These are phyloP conservation scores for Bubo scandiacus DNA, from an alignment of 2,113 vertebrate species.

Conservation along the genomic window DNA sequence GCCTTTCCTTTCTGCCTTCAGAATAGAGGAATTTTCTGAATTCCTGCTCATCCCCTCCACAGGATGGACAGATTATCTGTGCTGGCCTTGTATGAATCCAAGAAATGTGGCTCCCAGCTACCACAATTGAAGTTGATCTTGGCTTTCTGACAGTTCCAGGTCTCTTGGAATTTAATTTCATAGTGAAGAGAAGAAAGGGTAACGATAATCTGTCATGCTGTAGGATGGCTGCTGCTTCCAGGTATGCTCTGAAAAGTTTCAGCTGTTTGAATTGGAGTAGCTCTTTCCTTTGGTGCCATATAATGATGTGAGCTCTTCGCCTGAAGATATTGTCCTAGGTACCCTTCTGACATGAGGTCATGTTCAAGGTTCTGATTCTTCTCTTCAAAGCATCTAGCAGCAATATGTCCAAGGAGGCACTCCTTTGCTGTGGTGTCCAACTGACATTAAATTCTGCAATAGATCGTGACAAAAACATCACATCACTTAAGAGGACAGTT, in stretches of 20 bases:
- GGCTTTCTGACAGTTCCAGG: background rate
- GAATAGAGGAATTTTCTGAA: background rate
- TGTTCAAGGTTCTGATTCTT: background rate
- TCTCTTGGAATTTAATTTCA: background rate
- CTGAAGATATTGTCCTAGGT: background rate
- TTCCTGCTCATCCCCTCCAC: background rate
- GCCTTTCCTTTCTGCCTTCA: background rate
- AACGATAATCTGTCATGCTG: background rate
- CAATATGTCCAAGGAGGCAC: background rate
- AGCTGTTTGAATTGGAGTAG: background rate
- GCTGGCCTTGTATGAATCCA: background rate
- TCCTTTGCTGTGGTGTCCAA: background rate
- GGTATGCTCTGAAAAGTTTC: background rate
- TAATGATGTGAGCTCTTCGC: background rate
- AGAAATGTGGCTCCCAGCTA: background rate
- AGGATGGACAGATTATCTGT: background rate
- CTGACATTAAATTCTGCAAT: background rate
- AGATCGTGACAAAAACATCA: background rate
- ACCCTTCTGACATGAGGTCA: background rate
- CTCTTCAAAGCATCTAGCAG: background rate
- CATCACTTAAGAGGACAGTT: background rate
- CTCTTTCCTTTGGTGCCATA: background rate
- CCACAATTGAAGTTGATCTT: background rate
- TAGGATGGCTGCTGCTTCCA: background rate
- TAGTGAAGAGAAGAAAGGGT: background rate